A percentile compares a stretch with the other conserved stretches of the same genome.
Conservation (phyloP, 2,888 invertebrate species). For the Euzetes globulus region DNA sequence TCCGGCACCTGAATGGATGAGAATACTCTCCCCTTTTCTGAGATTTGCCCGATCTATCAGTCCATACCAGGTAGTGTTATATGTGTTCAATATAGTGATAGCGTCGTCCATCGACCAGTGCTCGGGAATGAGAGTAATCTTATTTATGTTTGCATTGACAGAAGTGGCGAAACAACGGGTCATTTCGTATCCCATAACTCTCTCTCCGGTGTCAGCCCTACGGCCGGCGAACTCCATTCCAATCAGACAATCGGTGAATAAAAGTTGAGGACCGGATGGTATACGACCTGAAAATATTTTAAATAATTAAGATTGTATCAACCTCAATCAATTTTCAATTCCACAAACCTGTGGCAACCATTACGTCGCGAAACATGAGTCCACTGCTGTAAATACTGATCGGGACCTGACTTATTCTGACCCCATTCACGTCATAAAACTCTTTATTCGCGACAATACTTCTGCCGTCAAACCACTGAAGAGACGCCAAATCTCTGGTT, state of each 20-base stretch:
- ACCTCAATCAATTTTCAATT: no score
- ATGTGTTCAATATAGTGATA: slow-evolving; percentile 86
- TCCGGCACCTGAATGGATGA: slow-evolving; percentile 87
- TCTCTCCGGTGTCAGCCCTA: slow-evolving; percentile 60
- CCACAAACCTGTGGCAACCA: slow-evolving; percentile 69
- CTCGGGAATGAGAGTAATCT: slow-evolving; percentile 59
- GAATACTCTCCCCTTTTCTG: slow-evolving; percentile 68
- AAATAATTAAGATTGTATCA: no score
- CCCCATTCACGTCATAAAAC: no score
- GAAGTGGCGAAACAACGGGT: slow-evolving; percentile 80
- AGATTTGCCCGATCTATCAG: slow-evolving; percentile 76
- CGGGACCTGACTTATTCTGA: no score
- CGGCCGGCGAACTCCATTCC: slow-evolving; percentile 83
- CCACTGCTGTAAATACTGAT: no score
- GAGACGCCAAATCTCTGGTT: slow-evolving; percentile 54
- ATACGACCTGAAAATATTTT: slow-evolving; percentile 50
- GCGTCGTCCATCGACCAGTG: slow-evolving; percentile 83
- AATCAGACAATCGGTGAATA: slow-evolving; percentile 73
- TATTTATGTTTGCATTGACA: slow-evolving; percentile 60
- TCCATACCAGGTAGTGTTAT: slow-evolving; percentile 80
- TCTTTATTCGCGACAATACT: no score
- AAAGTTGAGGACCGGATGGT: neutral
- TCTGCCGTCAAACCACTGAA: neutral
- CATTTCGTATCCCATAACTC: slow-evolving; percentile 89
- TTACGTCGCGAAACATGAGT: slow-evolving; percentile 60